These are phyloP conservation scores for Lottia gigantea DNA, from an alignment of 2,888 invertebrate species.

Conservation along the genomic window DNA sequence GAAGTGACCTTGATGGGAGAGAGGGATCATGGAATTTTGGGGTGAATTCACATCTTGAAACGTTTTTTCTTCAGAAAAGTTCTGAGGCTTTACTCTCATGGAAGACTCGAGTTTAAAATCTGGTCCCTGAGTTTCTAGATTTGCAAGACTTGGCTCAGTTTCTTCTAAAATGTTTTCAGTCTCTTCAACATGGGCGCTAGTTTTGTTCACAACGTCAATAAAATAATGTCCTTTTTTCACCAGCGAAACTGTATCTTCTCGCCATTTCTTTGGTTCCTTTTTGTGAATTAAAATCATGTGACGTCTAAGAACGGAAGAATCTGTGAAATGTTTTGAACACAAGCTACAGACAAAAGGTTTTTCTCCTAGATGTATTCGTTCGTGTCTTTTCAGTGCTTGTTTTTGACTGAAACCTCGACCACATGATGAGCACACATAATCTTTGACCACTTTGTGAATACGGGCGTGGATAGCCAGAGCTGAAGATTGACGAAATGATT, in stretches of 20 bases:
- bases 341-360: slow-evolving; percentile 65
- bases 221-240: slow-evolving; percentile 31
- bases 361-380: slow-evolving; percentile 68
- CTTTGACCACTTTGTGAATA: slow-evolving; percentile 66
- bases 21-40: too few species aligned
- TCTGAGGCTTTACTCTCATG: too few species aligned
- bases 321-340: slow-evolving; percentile 65
- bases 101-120: too few species aligned
- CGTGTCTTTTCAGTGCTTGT: slow-evolving; percentile 68
- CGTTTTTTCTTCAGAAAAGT: too few species aligned
- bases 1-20: too few species aligned
- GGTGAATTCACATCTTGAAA: too few species aligned
- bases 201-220: slow-evolving; percentile 26
- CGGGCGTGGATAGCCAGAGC: slow-evolving; percentile 67
- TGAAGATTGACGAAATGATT: slow-evolving; percentile 65
- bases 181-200: not conserved
- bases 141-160: not conserved
- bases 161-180: not conserved
- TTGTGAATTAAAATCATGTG: slow-evolving; percentile 58
- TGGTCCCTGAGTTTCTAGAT: too few species aligned
- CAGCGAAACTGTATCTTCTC: slow-evolving; percentile 35
- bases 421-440: slow-evolving; percentile 65
- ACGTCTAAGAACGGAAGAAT: slow-evolving; percentile 52
- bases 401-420: slow-evolving; percentile 69
- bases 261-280: slow-evolving; percentile 48